Base-by-base conservation (phyloP, 1,140 invertebrate species). In the Cyphomyrmex costatus region DNA sequence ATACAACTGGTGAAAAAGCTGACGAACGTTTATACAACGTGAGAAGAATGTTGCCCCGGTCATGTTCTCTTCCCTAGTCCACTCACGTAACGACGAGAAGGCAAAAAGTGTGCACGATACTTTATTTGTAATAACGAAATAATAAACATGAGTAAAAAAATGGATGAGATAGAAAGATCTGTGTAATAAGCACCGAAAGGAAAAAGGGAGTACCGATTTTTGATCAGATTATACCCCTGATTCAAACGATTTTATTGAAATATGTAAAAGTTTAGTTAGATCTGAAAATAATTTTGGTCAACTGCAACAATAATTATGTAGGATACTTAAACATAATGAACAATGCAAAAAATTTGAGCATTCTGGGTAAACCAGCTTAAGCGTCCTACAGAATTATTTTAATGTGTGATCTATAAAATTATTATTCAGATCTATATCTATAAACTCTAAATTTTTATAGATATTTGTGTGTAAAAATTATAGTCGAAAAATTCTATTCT, bases 11-110 rank as follows among this genome's bases (percentile, higher is more conserved):
- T 33, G 82, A 85, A 85, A 76, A 78, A 85, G 74, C 82, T 63
- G 82, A 85, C 73, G 82, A 78, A 85, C 73, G 73, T 83, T 83
- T 83, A 83, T 83, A 83, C 68, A 83, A 83, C 79, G 79, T 83
- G 79, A 83, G 79, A 83, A 83, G 79, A 83, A 83, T 83, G 36
- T 60, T 74, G 68, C 68, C 24, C 24, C n/a, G 27, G 79, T 83
- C 79, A 83, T 68, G 79, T 83, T n/a, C 68, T 83, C 49, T 36
- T 19, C 7, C n/a, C 53, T 46, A 61, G 79, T 83, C 36, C 79
- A 33, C 36, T 74, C 79, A 74, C 68, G 79, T 83, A 83, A 83
- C 56, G 53, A 60, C 79, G 79, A 49, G 51, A 51, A 61, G 61
- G 68, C 33, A 82, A 83, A 83, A 83, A 83, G 21, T 14, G 36